phyloP scores from a whole-genome alignment of 2,113 vertebrate genomes.

The Amazona vittata region DNA sequence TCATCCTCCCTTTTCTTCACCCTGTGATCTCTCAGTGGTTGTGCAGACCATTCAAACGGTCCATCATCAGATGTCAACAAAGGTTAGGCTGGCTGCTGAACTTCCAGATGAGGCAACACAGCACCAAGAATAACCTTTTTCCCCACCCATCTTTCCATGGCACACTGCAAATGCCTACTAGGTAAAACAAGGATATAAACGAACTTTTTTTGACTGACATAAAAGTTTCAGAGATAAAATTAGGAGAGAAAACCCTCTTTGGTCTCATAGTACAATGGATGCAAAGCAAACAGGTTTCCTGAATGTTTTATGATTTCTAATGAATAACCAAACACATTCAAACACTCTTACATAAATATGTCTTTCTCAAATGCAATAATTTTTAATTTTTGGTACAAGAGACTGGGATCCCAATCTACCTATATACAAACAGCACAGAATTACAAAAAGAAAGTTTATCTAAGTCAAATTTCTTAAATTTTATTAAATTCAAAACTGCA shows the following conservation, averaged over 20 bases:
- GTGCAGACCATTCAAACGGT: background rate
- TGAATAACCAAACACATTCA: constrained; percentile 31
- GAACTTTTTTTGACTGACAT: background rate
- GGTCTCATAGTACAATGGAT: background rate
- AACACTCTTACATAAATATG: background rate
- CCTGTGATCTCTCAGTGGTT: background rate
- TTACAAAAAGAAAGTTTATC: constrained; percentile 48
- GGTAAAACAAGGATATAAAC: background rate
- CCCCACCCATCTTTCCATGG: background rate
- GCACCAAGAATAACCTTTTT: background rate
- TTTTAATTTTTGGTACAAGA: constrained; percentile 39
- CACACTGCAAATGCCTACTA: background rate
- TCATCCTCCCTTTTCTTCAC: background rate
- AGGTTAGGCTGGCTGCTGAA: background rate
- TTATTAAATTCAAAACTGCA: constrained; percentile 66
- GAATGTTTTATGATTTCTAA: background rate
- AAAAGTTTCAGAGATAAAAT: background rate
- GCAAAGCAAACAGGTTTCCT: background rate
- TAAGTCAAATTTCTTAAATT: constrained; percentile 60
- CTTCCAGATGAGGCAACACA: background rate
- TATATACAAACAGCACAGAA: constrained; percentile 56
- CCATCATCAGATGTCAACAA: background rate
- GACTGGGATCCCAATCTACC: constrained; percentile 22
- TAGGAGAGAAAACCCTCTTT: background rate
- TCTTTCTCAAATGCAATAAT: constrained; percentile 1